Percentiles rank a stretch among this genome's conserved stretches.
Evolutionary conservation across 2,888 invertebrate species (phyloP).

Genomic region (Euplagia quadripunctaria): DNA sequence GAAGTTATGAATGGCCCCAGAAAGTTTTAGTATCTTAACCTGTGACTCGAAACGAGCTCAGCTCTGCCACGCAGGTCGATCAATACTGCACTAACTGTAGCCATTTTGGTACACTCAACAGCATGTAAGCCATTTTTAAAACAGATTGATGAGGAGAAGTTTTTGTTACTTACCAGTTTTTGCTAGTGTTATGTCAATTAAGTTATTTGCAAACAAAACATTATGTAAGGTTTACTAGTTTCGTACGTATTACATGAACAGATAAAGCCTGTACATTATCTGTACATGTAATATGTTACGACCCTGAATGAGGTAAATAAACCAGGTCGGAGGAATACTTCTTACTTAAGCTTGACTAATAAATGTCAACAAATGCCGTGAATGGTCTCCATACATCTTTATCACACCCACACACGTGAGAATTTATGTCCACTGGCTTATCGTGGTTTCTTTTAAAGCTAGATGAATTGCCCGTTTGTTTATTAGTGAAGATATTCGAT

Average conservation of each 20-base stretch:
- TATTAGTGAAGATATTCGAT: constrained; percentile 3
- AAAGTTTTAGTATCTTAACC: background rate
- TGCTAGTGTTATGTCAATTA: no score
- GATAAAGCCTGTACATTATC: background rate
- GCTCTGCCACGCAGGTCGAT: no score
- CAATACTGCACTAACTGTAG: no score
- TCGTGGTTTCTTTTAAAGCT: constrained; percentile 8
- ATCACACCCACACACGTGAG: constrained; percentile 25
- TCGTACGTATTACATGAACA: background rate
- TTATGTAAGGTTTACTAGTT: background rate
- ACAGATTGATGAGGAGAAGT: no score
- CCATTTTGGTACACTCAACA: no score
- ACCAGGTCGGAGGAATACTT: constrained; percentile 7
- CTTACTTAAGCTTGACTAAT: constrained; percentile 18
- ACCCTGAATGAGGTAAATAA: constrained; percentile 13
- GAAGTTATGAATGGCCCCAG: background rate
- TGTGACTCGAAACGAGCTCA: no score
- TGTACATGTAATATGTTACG: background rate
- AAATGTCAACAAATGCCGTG: constrained; percentile 18
- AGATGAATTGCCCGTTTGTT: constrained; percentile 1
- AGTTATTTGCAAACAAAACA: background rate
- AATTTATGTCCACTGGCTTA: constrained; percentile 26
- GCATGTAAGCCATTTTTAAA: no score
- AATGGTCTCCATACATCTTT: constrained; percentile 20
- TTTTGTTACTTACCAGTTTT: no score